Evolutionary conservation across 2,888 invertebrate species (phyloP).

Genomic region (Dicycla oo): DNA sequence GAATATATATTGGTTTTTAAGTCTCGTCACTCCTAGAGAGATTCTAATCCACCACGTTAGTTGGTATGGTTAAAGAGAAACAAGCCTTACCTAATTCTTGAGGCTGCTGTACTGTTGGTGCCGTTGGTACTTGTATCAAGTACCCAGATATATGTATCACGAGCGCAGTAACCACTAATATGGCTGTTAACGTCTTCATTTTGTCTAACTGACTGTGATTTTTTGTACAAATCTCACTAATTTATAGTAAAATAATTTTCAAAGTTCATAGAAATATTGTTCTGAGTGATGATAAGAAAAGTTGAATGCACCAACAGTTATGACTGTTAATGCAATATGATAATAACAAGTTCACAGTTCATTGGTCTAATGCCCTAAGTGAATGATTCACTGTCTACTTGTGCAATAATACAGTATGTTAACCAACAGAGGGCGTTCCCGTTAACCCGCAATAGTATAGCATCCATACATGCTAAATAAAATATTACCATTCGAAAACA

Average conservation of each 20-base stretch:
- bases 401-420: too few species aligned
- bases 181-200: constrained; percentile 80
- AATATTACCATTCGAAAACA: too few species aligned
- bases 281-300: constrained; percentile 71
- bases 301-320: constrained; percentile 78
- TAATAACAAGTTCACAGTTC: constrained; percentile 54
- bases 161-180: constrained; percentile 62
- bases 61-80: not conserved
- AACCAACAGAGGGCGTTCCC: too few species aligned
- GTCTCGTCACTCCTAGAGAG: not conserved
- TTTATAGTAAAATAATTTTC: constrained; percentile 69
- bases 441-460: too few species aligned
- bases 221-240: constrained; percentile 45
- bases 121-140: constrained; percentile 80
- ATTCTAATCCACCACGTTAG: not conserved
- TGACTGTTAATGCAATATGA: constrained; percentile 50
- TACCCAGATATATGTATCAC: constrained; percentile 73
- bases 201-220: constrained; percentile 69
- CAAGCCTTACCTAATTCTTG: constrained; percentile 54
- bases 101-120: constrained; percentile 55
- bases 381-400: constrained; percentile 30
- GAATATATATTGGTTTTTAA: not conserved
- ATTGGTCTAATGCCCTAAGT: constrained; percentile 46
- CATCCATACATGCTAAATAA: too few species aligned
- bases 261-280: constrained; percentile 75